A percentile compares a stretch with the other conserved stretches of the same genome.
Evolutionary conservation across 2,797 vertebrate genomes (phyloP).

Genomic region (Tiaroga cobitis): DNA sequence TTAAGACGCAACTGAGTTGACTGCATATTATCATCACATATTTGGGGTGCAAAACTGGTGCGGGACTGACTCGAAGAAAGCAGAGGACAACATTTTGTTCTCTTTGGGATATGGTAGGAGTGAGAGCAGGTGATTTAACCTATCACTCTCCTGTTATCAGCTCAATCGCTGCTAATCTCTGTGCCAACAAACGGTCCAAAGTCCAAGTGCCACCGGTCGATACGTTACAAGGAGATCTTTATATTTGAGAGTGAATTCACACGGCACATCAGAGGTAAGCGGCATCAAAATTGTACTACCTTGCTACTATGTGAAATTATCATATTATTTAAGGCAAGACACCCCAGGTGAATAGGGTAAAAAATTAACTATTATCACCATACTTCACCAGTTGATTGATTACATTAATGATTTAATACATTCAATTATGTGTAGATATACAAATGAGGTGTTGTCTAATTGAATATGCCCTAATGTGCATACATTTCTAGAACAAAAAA

Average conservation of each 20-base stretch:
- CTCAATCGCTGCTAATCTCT: slow-evolving; percentile 36
- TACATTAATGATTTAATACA: too few relatives aligned
- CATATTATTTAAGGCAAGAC: neutral
- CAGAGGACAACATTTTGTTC: slow-evolving; percentile 7
- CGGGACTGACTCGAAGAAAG: neutral
- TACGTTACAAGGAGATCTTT: neutral
- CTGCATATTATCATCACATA: neutral
- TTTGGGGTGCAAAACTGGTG: neutral
- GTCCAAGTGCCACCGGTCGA: neutral
- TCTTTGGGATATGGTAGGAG: slow-evolving; percentile 2
- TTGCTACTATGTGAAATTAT: neutral
- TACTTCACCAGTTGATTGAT: too few relatives aligned
- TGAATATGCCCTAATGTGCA: too few relatives aligned
- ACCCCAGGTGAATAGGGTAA: too few relatives aligned
- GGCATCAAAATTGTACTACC: neutral
- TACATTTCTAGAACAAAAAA: too few relatives aligned
- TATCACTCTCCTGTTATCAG: slow-evolving; percentile 44
- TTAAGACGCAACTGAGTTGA: neutral
- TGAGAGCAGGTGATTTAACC: slow-evolving; percentile 37
- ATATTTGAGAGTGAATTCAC: neutral
- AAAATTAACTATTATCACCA: too few relatives aligned
- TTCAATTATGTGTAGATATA: too few relatives aligned
- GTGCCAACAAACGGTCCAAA: slow-evolving; percentile 17
- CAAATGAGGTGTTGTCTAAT: too few relatives aligned
- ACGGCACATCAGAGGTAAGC: neutral